Evolutionary conservation across 2,797 vertebrate species (phyloP).

Genomic region (Neosilurus hyrtlii): DNA sequence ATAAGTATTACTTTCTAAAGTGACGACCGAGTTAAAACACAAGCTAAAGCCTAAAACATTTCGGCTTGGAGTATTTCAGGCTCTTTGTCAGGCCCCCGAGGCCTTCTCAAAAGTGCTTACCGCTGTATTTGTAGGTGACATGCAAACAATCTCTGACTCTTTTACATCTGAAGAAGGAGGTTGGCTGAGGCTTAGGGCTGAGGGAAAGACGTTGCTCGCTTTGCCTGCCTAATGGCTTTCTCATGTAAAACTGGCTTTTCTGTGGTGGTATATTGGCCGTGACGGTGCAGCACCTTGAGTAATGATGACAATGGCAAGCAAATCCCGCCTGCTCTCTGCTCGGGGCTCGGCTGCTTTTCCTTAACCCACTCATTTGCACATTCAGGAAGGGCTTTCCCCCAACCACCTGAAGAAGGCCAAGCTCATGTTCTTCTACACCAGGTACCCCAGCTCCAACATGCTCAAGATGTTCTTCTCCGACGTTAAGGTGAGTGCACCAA

Average conservation of each 20-base stretch:
- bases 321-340: conserved; percentile 54
- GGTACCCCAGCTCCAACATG: conserved; percentile 98
- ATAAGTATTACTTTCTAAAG: background rate
- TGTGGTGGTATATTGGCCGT: conserved; percentile 71
- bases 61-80: background rate
- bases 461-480: conserved; percentile 99
- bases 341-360: conserved; percentile 65
- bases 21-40: background rate
- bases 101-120: conserved; percentile 72
- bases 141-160: conserved; percentile 70
- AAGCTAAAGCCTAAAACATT: background rate
- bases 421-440: conserved; percentile 99
- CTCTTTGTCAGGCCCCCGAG: conserved; percentile 56
- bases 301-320: conserved; percentile 73
- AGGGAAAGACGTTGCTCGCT: conserved; percentile 69
- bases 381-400: conserved; percentile 97
- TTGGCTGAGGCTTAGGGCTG: conserved; percentile 33
- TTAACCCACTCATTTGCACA: conserved; percentile 85
- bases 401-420: conserved; percentile 99
- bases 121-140: conserved; percentile 79
- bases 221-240: conserved; percentile 78
- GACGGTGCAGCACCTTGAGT: conserved; percentile 71
- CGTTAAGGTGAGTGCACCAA: conserved; percentile 86
- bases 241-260: conserved; percentile 70
- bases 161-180: conserved; percentile 65